Evolutionary conservation across 2,797 vertebrate species (phyloP).

Genomic region (Hippocampus kuda): DNA sequence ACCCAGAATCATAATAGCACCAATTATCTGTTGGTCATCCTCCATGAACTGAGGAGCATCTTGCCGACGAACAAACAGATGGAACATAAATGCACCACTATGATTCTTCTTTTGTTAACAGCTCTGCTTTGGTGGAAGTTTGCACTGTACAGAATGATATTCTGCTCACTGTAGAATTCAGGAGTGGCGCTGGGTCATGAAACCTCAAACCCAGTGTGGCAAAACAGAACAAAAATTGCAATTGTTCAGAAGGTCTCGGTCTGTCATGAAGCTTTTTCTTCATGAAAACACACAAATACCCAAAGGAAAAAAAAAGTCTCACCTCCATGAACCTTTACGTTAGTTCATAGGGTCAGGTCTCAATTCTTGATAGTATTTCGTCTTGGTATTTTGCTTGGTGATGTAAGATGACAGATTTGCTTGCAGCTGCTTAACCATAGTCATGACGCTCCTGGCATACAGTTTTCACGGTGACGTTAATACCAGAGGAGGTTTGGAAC

Average conservation of each 20-base stretch:
- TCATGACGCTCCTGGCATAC: not conserved
- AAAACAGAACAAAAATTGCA: too few species aligned
- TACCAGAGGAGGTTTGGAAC: conserved; percentile 15
- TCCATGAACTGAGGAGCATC: not conserved
- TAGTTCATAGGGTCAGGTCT: not conserved
- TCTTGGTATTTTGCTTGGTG: not conserved
- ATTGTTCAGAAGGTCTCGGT: not conserved
- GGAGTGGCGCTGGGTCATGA: too few species aligned
- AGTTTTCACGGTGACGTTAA: not conserved
- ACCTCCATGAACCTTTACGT: not conserved
- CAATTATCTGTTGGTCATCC: not conserved
- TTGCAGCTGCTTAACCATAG: not conserved
- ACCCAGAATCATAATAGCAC: not conserved
- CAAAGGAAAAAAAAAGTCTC: not conserved
- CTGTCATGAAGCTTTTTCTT: not conserved
- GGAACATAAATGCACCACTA: too few species aligned
- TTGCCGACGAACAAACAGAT: too few species aligned
- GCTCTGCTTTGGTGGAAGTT: too few species aligned
- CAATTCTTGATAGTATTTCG: not conserved
- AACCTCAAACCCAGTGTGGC: too few species aligned
- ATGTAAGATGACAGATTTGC: conserved; percentile 5
- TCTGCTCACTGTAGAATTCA: too few species aligned
- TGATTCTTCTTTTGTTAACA: too few species aligned
- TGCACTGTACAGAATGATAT: too few species aligned
- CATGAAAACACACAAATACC: not conserved